Evolutionary conservation across 2,888 invertebrate species (phyloP).

Genomic region (Lepidocyrtinus sp.): DNA sequence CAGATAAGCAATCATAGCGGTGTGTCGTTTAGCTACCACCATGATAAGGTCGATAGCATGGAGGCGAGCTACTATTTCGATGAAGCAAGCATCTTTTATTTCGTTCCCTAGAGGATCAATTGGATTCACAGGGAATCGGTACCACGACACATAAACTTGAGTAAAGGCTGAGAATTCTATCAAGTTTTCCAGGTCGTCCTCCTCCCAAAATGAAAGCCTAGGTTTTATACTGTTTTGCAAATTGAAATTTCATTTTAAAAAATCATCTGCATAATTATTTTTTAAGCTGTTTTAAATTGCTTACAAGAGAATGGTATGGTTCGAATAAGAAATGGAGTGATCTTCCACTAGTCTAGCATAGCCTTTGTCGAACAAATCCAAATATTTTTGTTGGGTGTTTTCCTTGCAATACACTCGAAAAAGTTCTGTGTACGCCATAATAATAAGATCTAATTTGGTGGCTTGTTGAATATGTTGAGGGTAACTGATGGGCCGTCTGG

Average conservation of each 20-base stretch:
- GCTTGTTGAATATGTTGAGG: background rate
- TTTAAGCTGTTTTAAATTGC: too few species aligned
- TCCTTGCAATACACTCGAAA: background rate
- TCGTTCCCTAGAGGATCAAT: conserved; percentile 4
- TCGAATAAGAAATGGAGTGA: background rate
- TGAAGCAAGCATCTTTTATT: conserved; percentile 12
- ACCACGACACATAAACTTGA: conserved; percentile 28
- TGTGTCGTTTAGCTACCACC: background rate
- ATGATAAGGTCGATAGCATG: conserved; percentile 10
- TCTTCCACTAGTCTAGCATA: background rate
- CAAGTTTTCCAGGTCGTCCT: background rate
- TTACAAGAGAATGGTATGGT: background rate
- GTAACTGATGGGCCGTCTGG: background rate
- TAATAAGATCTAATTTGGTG: background rate
- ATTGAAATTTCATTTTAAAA: background rate
- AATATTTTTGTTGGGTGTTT: background rate
- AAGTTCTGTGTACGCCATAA: background rate
- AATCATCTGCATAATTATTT: too few species aligned
- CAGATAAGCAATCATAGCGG: background rate
- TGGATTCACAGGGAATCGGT: background rate
- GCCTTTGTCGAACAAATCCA: background rate
- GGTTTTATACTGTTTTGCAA: background rate
- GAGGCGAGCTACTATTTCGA: background rate
- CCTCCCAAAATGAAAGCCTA: background rate
- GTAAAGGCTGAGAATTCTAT: background rate